Evolutionary conservation across 2,888 invertebrate species (phyloP), one percentile per base, ranked within the genome.

Genomic region (Epinotia demarniana): DNA sequence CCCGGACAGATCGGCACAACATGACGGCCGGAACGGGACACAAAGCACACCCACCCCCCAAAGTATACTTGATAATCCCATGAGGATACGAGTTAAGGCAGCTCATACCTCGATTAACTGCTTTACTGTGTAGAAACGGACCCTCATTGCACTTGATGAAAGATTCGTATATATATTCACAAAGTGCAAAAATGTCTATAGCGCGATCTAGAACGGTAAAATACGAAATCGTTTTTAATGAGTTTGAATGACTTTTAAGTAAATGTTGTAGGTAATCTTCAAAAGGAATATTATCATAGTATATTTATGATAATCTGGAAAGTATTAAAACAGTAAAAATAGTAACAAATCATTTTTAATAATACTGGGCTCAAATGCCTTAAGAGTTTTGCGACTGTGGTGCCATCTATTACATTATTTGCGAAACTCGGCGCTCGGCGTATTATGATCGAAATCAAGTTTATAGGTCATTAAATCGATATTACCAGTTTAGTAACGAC

Each of bases 111-210:
- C 63, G 16, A 49, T 18, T n/a, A 4, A 58, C 69, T 70, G 49
- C 49, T 70, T 58, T 9, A 58, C 74, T 63, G 69, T 64, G 69
- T 74, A 74, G 74, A 63, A 8, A 74, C 49, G 74, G 74, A 74
- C 74, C 49, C 74, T 23, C 74, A 1, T 0, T 0, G 0, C 0
- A 18, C 2, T 9, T 0, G 1, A 19, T 0, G n/a, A 63, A n/a
- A 1, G 5, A 5, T 13, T 43, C 3, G 18, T 70, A 69, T 70
- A 70, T 74, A 69, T 69, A 58, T 16, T 16, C 0, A 46, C 6
- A 43, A 16, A 13, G 0, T 55, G 53, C 13, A 46, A 39, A 72
- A 72, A 72, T 63, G n/a, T 64, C 43, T 39, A 27, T 53, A 72
- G 64, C 23, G 72, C 60, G 72, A 73, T 73, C 66, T 19, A 67